These are phyloP conservation scores for Phengaris alcon DNA, from an alignment of 2,888 invertebrate genomes.

Conservation along the genomic window DNA sequence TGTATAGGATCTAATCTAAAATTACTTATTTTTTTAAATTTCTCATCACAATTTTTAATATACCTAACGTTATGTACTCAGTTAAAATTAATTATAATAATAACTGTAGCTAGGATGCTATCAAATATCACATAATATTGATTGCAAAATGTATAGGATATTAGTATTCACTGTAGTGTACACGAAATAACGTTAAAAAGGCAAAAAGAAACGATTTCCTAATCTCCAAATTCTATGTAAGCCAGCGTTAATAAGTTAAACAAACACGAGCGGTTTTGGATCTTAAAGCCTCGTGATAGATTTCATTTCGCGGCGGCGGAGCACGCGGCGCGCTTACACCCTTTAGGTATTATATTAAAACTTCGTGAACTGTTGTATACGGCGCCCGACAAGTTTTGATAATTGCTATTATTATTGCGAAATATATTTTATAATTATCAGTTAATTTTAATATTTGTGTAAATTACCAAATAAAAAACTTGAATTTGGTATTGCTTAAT, in stretches of 20 bases:
- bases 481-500: not conserved
- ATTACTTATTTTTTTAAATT: too few relatives aligned
- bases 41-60: too few relatives aligned
- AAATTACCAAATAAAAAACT: not conserved
- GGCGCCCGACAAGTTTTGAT: slow-evolving; percentile 29
- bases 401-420: slow-evolving; percentile 26
- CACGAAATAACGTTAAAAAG: slow-evolving; percentile 48
- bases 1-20: too few relatives aligned
- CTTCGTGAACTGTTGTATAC: slow-evolving; percentile 43
- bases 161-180: slow-evolving; percentile 23
- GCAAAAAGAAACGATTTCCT: slow-evolving; percentile 63
- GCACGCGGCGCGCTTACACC: slow-evolving; percentile 30
- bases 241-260: slow-evolving; percentile 69
- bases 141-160: not conserved
- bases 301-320: slow-evolving; percentile 40
- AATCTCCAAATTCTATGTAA: slow-evolving; percentile 73
- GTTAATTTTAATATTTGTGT: not conserved
- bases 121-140: slow-evolving; percentile 28
- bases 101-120: slow-evolving; percentile 18
- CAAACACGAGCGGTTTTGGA: slow-evolving; percentile 44
- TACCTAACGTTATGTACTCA: too few relatives aligned
- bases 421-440: not conserved
- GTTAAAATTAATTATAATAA: not conserved
- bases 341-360: slow-evolving; percentile 49
- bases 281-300: slow-evolving; percentile 37